Evolutionary conservation across 2,888 invertebrate genomes (phyloP).

Genomic region (Mimumesa dahlbomi): DNA sequence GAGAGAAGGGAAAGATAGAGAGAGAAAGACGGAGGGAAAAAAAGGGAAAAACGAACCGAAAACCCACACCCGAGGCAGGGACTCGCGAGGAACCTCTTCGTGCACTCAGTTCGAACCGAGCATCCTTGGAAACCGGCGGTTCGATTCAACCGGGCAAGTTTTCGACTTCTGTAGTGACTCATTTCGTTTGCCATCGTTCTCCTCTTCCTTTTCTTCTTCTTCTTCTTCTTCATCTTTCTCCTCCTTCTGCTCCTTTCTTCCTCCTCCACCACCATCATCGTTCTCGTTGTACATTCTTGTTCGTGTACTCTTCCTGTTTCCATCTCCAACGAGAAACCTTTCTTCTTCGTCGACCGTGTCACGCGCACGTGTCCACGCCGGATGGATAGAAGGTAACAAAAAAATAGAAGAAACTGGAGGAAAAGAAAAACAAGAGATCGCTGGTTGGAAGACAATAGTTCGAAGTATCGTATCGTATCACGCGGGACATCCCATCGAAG

Average conservation of each 20-base stretch:
- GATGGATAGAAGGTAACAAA: no score
- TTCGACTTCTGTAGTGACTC: conserved; percentile 49
- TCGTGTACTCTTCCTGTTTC: conserved; percentile 5
- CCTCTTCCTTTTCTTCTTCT: conserved; percentile 5
- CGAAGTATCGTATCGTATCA: no score
- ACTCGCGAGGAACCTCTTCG: conserved; percentile 73
- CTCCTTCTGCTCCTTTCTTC: background rate
- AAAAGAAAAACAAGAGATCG: conserved; percentile 4
- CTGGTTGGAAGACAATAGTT: no score
- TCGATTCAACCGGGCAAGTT: conserved; percentile 67
- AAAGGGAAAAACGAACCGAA: conserved; percentile 76
- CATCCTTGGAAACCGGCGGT: conserved; percentile 79
- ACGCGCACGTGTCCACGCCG: conserved; percentile 54
- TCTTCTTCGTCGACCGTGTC: conserved; percentile 1
- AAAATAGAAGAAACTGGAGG: conserved; percentile 29
- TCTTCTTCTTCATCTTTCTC: conserved; percentile 12
- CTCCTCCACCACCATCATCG: background rate
- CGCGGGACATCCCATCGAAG: background rate
- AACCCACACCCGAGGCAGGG: conserved; percentile 76
- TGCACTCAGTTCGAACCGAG: conserved; percentile 78
- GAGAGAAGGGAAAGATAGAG: conserved; percentile 16
- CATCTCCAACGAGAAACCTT: background rate
- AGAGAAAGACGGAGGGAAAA: conserved; percentile 64
- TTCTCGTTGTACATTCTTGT: background rate
- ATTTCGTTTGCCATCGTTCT: conserved; percentile 34